A percentile compares a stretch with the other conserved stretches of the same genome.
Evolutionary conservation across 2,797 vertebrate species (phyloP).

Genomic region (Sparus aurata): DNA sequence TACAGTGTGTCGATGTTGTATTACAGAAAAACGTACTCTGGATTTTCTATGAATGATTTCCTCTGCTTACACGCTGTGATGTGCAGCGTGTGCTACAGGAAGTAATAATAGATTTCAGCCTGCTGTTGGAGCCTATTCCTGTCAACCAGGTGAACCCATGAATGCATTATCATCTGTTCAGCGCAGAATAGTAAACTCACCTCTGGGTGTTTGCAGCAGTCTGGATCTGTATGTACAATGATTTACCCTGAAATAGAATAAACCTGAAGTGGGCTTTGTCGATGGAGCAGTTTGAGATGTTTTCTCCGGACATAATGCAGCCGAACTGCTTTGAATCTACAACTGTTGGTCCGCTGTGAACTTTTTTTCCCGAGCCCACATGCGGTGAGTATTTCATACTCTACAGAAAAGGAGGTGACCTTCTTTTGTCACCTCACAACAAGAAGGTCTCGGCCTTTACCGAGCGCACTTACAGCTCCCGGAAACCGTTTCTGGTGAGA

Average conservation of each 20-base stretch:
- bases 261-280: background rate
- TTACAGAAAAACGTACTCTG: background rate
- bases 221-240: background rate
- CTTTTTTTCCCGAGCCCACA: background rate
- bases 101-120: background rate
- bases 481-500: background rate
- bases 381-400: background rate
- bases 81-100: background rate
- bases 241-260: slow-evolving; percentile 21
- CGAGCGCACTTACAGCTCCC: background rate
- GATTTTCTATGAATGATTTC: background rate
- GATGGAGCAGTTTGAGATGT: background rate
- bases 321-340: background rate
- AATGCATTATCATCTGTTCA: slow-evolving; percentile 28
- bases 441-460: background rate
- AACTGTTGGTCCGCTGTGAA: background rate
- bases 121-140: background rate
- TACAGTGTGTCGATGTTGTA: background rate
- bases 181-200: slow-evolving; percentile 4
- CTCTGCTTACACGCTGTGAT: background rate
- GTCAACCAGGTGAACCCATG: slow-evolving; percentile 19
- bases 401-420: too few species aligned
- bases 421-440: background rate
- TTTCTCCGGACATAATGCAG: slow-evolving; percentile 3
- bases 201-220: background rate